Conservation (phyloP, 2,113 vertebrate genomes). For the Gadus chalcogrammus region DNA sequence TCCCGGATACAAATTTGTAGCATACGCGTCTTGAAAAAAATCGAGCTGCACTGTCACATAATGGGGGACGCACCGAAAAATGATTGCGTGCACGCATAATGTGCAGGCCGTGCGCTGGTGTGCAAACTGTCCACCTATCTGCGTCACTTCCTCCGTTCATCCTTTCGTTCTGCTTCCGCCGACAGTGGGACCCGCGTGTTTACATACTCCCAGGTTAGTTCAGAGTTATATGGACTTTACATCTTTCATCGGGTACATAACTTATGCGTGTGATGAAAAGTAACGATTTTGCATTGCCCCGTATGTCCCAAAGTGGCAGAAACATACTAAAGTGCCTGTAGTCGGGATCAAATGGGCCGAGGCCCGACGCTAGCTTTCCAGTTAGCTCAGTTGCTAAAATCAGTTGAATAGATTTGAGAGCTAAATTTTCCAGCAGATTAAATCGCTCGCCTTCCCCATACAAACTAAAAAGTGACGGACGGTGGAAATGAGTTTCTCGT, state of each 20-base stretch:
- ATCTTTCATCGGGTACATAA: fast-evolving
- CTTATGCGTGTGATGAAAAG: fast-evolving
- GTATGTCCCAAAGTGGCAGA: background rate
- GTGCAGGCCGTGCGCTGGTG: background rate
- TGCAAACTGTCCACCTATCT: background rate
- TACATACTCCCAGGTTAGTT: conserved; percentile 64
- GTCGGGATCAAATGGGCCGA: background rate
- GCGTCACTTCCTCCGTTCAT: conserved; percentile 49
- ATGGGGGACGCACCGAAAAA: background rate
- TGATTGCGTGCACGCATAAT: background rate
- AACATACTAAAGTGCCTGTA: background rate
- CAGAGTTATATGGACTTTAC: background rate
- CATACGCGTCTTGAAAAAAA: too few species aligned
- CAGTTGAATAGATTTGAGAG: background rate
- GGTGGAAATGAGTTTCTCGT: background rate
- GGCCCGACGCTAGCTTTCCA: conserved; percentile 39
- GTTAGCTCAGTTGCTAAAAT: conserved; percentile 35
- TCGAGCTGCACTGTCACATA: too few species aligned
- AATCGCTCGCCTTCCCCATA: background rate
- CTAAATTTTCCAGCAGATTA: background rate
- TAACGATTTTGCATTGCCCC: background rate
- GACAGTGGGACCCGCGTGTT: conserved; percentile 56
- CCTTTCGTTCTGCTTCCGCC: conserved; percentile 42
- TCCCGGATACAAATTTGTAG: too few species aligned
- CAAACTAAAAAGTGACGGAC: too few species aligned